Evolutionary conservation across 2,888 invertebrate genomes (phyloP).

Genomic region (Zhuqinia jingwanae): DNA sequence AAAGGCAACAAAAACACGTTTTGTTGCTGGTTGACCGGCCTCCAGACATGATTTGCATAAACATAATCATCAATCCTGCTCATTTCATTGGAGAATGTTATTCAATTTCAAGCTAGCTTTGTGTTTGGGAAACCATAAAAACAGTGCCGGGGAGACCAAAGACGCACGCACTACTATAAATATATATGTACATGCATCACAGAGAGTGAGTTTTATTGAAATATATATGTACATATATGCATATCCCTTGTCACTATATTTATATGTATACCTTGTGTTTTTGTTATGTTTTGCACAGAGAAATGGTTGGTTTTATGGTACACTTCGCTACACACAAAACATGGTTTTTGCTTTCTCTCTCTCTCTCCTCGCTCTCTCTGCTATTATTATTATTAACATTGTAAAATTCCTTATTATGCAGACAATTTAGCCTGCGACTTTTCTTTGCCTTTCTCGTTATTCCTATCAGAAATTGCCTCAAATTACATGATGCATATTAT

Average conservation of each 20-base stretch:
- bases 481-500: slow-evolving; percentile 25
- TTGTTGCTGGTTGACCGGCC: slow-evolving; percentile 26
- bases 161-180: neutral
- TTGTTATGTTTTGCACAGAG: neutral
- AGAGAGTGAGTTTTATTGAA: neutral
- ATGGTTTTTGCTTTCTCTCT: neutral
- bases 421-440: slow-evolving; percentile 63
- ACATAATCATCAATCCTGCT: slow-evolving; percentile 7
- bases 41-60: slow-evolving; percentile 45
- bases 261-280: neutral
- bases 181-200: neutral
- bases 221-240: neutral
- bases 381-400: slow-evolving; percentile 57
- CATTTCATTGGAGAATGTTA: slow-evolving; percentile 25
- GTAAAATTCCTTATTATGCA: slow-evolving; percentile 65
- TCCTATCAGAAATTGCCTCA: slow-evolving; percentile 49
- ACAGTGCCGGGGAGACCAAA: slow-evolving; percentile 5
- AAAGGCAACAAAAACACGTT: neutral
- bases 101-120: slow-evolving; percentile 48
- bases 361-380: too few relatives aligned
- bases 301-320: neutral
- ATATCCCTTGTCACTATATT: neutral
- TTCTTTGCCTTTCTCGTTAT: slow-evolving; percentile 60
- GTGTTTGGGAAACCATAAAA: slow-evolving; percentile 14
- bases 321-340: slow-evolving; percentile 32